These are phyloP conservation scores for Ommatoiulus sabulosus DNA, from an alignment of 2,888 invertebrate genomes.

Conservation along the genomic window DNA sequence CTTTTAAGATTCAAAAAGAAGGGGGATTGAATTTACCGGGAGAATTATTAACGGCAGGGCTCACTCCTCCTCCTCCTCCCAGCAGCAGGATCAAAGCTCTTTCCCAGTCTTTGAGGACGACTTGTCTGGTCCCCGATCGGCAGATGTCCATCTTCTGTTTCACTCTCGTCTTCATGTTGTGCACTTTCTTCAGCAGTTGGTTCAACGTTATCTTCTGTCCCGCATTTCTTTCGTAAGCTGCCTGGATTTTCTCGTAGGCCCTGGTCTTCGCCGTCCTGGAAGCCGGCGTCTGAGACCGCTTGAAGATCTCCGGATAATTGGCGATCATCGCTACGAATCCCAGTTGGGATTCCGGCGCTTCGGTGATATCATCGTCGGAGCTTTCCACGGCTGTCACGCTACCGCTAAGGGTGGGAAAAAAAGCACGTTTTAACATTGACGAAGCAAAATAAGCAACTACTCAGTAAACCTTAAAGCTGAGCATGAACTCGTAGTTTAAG, in stretches of 20 bases:
- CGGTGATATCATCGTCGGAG: not conserved
- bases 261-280: not conserved
- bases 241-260: constrained; percentile 36
- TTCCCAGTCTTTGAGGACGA: constrained; percentile 3
- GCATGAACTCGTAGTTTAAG: too few species aligned
- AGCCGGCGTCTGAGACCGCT: not conserved
- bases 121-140: not conserved
- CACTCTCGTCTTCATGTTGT: constrained; percentile 40
- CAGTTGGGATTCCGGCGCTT: not conserved
- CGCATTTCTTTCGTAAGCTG: not conserved
- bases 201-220: not conserved
- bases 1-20: too few species aligned
- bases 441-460: too few species aligned
- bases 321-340: constrained; percentile 3
- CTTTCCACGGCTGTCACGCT: not conserved
- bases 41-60: not conserved
- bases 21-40: not conserved
- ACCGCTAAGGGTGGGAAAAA: not conserved
- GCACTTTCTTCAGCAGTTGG: constrained; percentile 29
- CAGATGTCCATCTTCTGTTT: not conserved
- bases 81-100: not conserved
- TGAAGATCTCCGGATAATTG: constrained; percentile 31
- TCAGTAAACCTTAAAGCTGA: too few species aligned
- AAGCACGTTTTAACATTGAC: too few species aligned
- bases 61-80: not conserved